A percentile compares a stretch with the other conserved stretches of the same genome.
These are phyloP conservation scores for Pantherophis alleghaniensis DNA, from an alignment of 2,797 vertebrate genomes.

Conservation along the genomic window DNA sequence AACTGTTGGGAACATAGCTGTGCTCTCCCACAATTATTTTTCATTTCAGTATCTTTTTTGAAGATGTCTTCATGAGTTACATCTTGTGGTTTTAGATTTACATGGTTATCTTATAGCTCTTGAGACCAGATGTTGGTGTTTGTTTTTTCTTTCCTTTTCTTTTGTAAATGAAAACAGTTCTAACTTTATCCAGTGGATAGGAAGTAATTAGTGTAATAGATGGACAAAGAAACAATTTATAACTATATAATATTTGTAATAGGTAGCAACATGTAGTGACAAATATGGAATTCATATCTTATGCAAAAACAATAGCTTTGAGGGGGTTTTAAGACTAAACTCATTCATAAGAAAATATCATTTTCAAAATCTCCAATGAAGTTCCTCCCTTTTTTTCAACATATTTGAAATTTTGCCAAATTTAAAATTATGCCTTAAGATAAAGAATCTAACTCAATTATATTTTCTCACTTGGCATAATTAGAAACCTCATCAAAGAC, in stretches of 20 bases:
- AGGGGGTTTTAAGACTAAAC: not conserved
- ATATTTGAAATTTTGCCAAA: slow-evolving; percentile 8
- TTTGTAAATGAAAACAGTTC: slow-evolving; percentile 4
- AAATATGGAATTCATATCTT: slow-evolving; percentile 3
- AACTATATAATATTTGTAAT: not conserved
- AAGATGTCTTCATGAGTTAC: not conserved
- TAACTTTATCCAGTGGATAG: not conserved
- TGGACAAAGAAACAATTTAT: not conserved
- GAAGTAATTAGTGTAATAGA: not conserved
- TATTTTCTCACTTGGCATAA: slow-evolving; percentile 33
- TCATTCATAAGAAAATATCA: not conserved
- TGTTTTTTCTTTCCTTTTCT: not conserved
- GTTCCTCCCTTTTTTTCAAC: slow-evolving; percentile 3
- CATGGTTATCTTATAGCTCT: not conserved
- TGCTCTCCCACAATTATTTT: not conserved
- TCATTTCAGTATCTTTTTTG: not conserved
- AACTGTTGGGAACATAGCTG: not conserved
- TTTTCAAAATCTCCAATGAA: not conserved
- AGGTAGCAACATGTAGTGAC: not conserved
- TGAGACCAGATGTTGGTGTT: not conserved
- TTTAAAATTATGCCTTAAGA: slow-evolving; percentile 29
- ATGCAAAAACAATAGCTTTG: not conserved
- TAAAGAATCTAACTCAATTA: slow-evolving; percentile 8
- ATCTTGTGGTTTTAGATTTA: not conserved
- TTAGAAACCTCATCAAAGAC: slow-evolving; percentile 43